Base-by-base conservation (phyloP, 1,140 invertebrate genomes). In the Apis laboriosa region DNA sequence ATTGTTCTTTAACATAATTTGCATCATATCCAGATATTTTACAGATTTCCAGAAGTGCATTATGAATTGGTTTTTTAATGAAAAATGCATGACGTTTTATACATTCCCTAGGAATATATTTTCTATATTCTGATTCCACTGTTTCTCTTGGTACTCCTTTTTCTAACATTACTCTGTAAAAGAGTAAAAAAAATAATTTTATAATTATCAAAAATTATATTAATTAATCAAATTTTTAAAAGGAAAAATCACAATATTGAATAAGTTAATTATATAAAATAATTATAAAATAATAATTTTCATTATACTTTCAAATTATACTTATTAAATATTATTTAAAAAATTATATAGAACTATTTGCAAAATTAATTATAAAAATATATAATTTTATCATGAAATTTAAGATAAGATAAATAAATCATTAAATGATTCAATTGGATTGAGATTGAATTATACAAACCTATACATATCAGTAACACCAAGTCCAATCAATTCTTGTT, bases 381-480 rank as follows among this genome's bases (percentile, higher is more conserved):
- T n/a, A 28, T 9, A 55, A 55, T 21, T 28, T 55, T 4, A 21
- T 9, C 7, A 68, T 17, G 49, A 24, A 15, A 51, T 70, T 34
- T 19, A 73, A 68, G 67, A 7, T 9, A 55, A 12, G 21, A 56
- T 67, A 68, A 55, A 53, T 66, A 63, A 15, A 53, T 21, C 53
- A 61, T 75, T 66, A 58, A 70, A 4, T 49, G 28, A 63, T 79
- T 56, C 34, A 77, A 13, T 77, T 53, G 5, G 5, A 8, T 53
- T 53, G 13, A 13, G 53, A 28, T 21, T 28, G 49, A 17, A 80
- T 43, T 77, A 53, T 83, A 87, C 60, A 51, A 86, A 93, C 91
- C 96, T 96, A 90, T 96, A 97, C 97, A 98, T 98, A 92, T 98
- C 97, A 79, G 96, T 96, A 60, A 98, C 97, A 15, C 97, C 97